Base-by-base conservation (phyloP, 1,140 invertebrate species). In the Lethrus apterus region DNA sequence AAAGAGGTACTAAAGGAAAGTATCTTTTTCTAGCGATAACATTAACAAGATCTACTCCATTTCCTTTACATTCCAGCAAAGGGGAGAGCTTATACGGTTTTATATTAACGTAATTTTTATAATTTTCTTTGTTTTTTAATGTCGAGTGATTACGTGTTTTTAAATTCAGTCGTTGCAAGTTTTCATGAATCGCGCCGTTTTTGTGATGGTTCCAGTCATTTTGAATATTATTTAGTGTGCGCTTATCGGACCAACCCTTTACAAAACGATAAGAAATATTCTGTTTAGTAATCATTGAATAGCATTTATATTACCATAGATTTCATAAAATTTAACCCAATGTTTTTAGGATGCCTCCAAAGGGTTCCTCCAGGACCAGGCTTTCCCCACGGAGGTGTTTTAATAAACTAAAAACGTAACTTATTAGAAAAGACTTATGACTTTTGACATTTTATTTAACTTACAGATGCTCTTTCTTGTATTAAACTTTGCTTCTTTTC, bases 41-140 rank as follows among this genome's bases (percentile, higher is more conserved):
- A n/a, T 80, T 78, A 19, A 81, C 80, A 51, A 83, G 66, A 65
- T 83, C 80, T 44, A 82, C 71, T 23, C 80, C 80, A 5, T 78
- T 70, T 59, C 54, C 59, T 70, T 75, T 54, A 79, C 57, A 50
- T 67, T 69, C 35, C 56, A 55, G 41, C 63, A 67, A 57, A 68
- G 73, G 32, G 67, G 72, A 41, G 73, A 75, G 34, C 14, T 24
- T 63, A 57, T 61, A 65, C 67, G 49, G 64, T 67, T 50, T 42
- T 10, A 21, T 42, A 19, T 42, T 29, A 8, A 42, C 24, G 15
- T 26, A 26, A 26, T 29, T 42, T 13, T 42, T 42, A 41, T 41
- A 13, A 21, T 26, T 29, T 42, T 42, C 40, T 15, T 42, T 26
- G n/a, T 42, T 15, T 29, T 29, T 42, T 26, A n/a, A 26, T 46